Evolutionary conservation across 2,888 invertebrate genomes (phyloP).

Genomic region (Catocala sponsa): DNA sequence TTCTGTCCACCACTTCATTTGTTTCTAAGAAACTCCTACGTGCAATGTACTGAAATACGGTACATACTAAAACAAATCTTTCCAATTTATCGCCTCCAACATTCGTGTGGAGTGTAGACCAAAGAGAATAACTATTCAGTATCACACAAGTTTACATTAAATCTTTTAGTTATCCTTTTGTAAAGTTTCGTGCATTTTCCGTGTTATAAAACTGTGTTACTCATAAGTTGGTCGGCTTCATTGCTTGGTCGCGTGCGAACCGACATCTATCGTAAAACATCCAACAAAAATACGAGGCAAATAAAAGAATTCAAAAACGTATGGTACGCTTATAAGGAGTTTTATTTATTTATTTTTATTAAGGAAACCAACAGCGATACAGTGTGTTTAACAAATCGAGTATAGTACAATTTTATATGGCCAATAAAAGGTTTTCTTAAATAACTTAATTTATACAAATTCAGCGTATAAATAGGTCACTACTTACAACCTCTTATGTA

Average conservation of each 20-base stretch:
- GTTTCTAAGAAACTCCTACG: too few species aligned
- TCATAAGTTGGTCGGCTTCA: constrained; percentile 36
- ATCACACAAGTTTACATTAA: constrained; percentile 24
- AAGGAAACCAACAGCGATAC: too few species aligned
- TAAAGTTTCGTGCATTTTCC: constrained; percentile 27
- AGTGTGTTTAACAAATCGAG: too few species aligned
- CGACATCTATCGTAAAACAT: constrained; percentile 35
- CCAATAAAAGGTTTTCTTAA: too few species aligned
- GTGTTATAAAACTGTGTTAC: constrained; percentile 36
- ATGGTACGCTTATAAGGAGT: constrained; percentile 15
- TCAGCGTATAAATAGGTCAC: too few species aligned
- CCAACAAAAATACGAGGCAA: constrained; percentile 34
- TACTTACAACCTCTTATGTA: too few species aligned
- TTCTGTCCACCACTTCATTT: too few species aligned
- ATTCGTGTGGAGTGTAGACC: constrained; percentile 1
- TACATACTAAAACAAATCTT: too few species aligned
- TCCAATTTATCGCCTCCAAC: neutral
- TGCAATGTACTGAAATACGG: too few species aligned
- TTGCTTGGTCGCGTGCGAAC: constrained; percentile 45
- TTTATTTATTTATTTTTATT: too few species aligned
- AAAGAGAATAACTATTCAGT: constrained; percentile 23
- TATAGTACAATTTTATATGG: too few species aligned
- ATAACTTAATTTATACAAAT: too few species aligned
- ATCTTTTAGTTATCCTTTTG: constrained; percentile 13
- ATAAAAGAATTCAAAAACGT: constrained; percentile 43